Conservation (phyloP, 2,113 vertebrate species). For the Podilymbus podiceps region DNA sequence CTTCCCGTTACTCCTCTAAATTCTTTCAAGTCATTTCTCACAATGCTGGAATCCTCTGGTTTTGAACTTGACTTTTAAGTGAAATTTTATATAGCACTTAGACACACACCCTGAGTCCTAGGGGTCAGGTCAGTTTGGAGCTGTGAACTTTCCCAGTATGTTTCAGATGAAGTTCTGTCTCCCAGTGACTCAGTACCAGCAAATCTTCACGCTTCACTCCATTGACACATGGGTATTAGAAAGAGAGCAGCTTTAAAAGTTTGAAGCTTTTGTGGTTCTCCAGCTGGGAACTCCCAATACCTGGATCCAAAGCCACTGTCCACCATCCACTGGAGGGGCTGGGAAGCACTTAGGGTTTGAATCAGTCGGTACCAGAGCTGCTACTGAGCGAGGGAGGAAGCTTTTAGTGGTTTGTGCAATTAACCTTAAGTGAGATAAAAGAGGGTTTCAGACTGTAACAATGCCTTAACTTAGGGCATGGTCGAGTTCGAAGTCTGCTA, state of each 20-base stretch:
- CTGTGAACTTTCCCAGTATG: not conserved
- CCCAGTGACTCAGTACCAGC: not conserved
- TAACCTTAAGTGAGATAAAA: not conserved
- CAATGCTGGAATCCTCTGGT: not conserved
- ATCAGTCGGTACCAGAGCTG: not conserved
- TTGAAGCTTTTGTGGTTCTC: not conserved
- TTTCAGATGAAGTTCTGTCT: not conserved
- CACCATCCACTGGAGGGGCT: accelerated
- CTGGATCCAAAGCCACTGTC: not conserved
- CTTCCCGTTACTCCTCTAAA: not conserved
- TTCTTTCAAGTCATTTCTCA: not conserved
- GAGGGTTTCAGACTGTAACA: not conserved
- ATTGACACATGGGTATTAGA: not conserved
- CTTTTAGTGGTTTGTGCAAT: not conserved
- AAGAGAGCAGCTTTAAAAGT: not conserved
- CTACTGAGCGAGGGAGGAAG: not conserved
- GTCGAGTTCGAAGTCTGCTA: not conserved
- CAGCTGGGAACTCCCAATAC: not conserved
- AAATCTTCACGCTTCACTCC: not conserved
- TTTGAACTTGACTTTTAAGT: not conserved
- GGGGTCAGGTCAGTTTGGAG: not conserved
- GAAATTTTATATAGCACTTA: not conserved
- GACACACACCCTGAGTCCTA: accelerated
- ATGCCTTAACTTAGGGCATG: accelerated
- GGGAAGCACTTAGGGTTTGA: not conserved